Base-by-base conservation (phyloP, 2,113 vertebrate species). In the Otus sunia region DNA sequence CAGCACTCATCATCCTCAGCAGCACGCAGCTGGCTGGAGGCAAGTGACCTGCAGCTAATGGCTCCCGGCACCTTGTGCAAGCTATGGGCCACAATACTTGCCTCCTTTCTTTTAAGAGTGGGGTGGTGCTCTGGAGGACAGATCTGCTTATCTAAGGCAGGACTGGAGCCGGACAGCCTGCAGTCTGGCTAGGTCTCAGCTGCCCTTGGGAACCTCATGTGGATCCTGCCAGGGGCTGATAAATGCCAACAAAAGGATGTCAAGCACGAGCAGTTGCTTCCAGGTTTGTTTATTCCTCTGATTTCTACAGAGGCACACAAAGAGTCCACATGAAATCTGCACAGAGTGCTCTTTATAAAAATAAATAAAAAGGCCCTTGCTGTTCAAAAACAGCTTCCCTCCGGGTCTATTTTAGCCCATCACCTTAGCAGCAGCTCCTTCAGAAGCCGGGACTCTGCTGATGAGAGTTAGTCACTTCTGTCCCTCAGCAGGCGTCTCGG, bases 391-490 rank as follows among this genome's bases (percentile, higher is more conserved):
- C 75, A 85, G 71, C 86, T 90, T 91, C 81, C 90, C 92, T 62
- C 58, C 6, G 20, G 95, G 86, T 78, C 93, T 96, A 67, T 95
- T 96, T 95, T 88, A 92, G 85, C 96, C 88, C 59, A 80, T 62
- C 2, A 29, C 86, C 89, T 91, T 73, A 78, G 94, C 97, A 90
- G 92, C 91, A 88, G 92, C 96, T 92, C 91, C 89, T 80, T 91
- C 94, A 95, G 77, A 64, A 62, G 81, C 93, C 0, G 27, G 68
- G 88, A 67, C 85, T 95, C 84, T 94, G 92, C 94, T 86, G 95
- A 79, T 76, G 92, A 94, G 94, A 86, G 79, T 92, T 90, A 88
- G 93, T 96, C 97, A 90, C 91, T 96, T 23, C 72, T 90, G 92
- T 91, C 94, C 93, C 95, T 91, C 94, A 91, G 96, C 93, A 96